Base-by-base conservation (phyloP, 2,797 vertebrate species). In the Pogoniulus pusillus region DNA sequence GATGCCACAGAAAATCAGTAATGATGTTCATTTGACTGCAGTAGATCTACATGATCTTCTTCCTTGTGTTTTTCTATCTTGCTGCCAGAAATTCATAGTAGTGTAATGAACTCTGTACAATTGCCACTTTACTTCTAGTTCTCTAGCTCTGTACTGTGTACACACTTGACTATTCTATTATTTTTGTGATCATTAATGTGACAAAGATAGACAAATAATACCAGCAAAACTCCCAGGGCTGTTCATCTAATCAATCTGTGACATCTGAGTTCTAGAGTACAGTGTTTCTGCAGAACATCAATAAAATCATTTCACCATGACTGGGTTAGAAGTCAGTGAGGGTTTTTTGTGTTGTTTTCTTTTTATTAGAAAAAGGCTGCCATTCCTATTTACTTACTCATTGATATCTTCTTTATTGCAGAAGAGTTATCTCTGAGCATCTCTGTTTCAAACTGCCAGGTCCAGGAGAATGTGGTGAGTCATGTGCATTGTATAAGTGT, bases 401-500 rank as follows among this genome's bases (percentile, higher is more conserved):
- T 2, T 53, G 87, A 16, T 88, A 23, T 91, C 49, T 93, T 93
- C 51, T 89, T 82, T 83, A 24, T 97, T 98, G 88, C 97, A 99
- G 99, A 99, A 96, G 99, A 99, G 95, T 96, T 99, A 93, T 99
- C 98, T 96, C 98, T 99, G 95, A 99, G 98, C 97, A 99, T 99
- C 97, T 99, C 99, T 64, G 99, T 99, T 94, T 99, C 99, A 85
- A 99, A 99, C 93, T 99, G 98, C 98, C 98, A 99, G 96, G 98
- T 99, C 94, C 98, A 99, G 97, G 99, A 99, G 97, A 99, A 99
- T 95, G 99, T 99, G 98, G 99, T 99, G 96, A 99, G 98, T 98
- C 54, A 82, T 17, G 30, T 54, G 27, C 69, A 45, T 88, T 80
- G 43, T 57, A 20, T 89, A 80, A 4, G 7, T 82, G 30, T 41